A percentile compares a stretch with the other conserved stretches of the same genome.
phyloP scores from a whole-genome alignment of 2,888 invertebrate species.

The Callimorpha dominula region DNA sequence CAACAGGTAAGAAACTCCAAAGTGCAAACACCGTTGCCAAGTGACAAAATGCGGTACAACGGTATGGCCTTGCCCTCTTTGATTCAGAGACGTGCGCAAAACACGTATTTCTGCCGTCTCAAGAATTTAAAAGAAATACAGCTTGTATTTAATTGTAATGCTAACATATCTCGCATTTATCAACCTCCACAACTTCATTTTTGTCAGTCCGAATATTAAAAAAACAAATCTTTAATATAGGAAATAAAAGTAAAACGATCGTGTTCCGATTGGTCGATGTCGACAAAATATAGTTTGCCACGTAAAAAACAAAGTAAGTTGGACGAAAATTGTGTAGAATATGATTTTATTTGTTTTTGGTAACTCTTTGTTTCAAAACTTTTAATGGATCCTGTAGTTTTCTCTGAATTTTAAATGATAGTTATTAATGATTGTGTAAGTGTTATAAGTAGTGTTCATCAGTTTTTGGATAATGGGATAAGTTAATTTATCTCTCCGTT shows the following conservation, averaged over 20 bases:
- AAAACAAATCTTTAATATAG: background rate
- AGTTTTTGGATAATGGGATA: too few relatives aligned
- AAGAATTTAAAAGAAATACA: too few relatives aligned
- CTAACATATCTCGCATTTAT: too few relatives aligned
- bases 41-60: too few relatives aligned
- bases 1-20: too few relatives aligned
- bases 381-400: background rate
- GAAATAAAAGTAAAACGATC: background rate
- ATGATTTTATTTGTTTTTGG: background rate
- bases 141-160: background rate
- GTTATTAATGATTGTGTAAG: background rate
- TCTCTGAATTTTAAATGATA: background rate
- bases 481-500: too few relatives aligned
- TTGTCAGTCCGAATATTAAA: background rate
- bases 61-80: too few relatives aligned
- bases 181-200: too few relatives aligned
- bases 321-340: background rate
- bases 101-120: too few relatives aligned
- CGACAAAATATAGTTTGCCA: background rate
- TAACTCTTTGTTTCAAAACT: background rate
- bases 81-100: too few relatives aligned
- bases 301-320: background rate
- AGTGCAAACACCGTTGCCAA: too few relatives aligned
- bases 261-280: background rate
- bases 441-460: too few relatives aligned